Percentiles rank a stretch among this genome's conserved stretches.
Conservation (phyloP, 2,888 invertebrate genomes). For the Anoplius nigerrimus region DNA sequence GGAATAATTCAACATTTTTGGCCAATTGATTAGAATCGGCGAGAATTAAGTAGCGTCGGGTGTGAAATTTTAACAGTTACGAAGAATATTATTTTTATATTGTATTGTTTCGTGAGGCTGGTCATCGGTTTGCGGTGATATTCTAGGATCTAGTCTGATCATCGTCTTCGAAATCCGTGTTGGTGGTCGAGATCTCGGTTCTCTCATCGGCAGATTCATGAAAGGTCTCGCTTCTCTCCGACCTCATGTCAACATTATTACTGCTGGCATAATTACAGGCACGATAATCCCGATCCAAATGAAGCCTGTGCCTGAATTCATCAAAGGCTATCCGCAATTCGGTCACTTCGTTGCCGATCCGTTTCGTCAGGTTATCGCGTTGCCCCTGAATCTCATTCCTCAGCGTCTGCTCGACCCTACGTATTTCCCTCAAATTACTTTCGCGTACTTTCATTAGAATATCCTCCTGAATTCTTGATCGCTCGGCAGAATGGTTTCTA, state of each 20-base stretch:
- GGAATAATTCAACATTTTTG: no score
- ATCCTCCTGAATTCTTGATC: conserved; percentile 14
- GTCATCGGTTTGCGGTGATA: no score
- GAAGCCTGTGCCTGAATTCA: conserved; percentile 38
- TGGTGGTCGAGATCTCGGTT: conserved; percentile 2
- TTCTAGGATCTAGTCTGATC: no score
- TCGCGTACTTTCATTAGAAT: conserved; percentile 25
- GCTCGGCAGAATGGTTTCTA: background rate
- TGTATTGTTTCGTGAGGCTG: no score
- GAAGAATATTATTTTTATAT: no score
- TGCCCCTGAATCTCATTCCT: conserved; percentile 39
- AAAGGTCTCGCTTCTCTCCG: background rate
- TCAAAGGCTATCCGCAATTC: conserved; percentile 47
- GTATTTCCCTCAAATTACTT: conserved; percentile 35
- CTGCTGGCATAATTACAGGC: background rate
- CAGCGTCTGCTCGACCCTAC: conserved; percentile 36
- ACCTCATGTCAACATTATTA: background rate
- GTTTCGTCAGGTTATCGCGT: conserved; percentile 38
- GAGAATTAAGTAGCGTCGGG: no score
- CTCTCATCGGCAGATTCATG: conserved; percentile 10
- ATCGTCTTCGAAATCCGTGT: conserved; percentile 8
- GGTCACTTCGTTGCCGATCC: conserved; percentile 36
- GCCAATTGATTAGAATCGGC: no score
- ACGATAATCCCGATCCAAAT: conserved; percentile 22
- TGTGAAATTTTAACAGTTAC: no score